Percentiles rank a stretch among this genome's conserved stretches.
Evolutionary conservation across 2,888 invertebrate species (phyloP).

Genomic region (Tridacna crocea): DNA sequence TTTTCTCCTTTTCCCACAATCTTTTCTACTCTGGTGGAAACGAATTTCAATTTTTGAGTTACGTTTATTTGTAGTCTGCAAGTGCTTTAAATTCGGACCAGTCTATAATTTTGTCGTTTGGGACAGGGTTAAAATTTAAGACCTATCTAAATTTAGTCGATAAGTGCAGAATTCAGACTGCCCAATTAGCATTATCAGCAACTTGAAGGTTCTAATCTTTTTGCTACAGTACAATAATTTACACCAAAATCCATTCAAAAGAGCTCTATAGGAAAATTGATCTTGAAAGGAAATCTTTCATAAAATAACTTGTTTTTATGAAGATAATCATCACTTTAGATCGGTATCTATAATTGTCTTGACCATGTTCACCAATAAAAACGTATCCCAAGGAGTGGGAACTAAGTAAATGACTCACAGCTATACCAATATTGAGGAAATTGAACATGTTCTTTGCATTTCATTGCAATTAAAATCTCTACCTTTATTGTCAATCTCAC

Average conservation of each 20-base stretch:
- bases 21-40: no score
- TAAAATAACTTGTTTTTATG: constrained; percentile 26
- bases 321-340: constrained; percentile 26
- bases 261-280: constrained; percentile 13
- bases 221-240: no score
- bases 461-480: constrained; percentile 53
- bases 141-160: no score
- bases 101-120: no score
- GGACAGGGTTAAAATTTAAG: no score
- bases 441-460: constrained; percentile 52
- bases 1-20: no score
- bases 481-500: constrained; percentile 59
- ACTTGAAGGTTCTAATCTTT: constrained; percentile 2
- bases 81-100: no score
- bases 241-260: constrained; percentile 8
- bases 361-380: constrained; percentile 25
- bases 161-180: no score
- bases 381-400: constrained; percentile 14
- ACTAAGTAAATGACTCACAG: constrained; percentile 50
- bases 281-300: constrained; percentile 9
- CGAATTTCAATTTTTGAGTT: no score
- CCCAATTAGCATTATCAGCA: constrained; percentile 21
- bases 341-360: constrained; percentile 24
- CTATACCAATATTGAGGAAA: constrained; percentile 62
- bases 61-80: no score